Base-by-base conservation (phyloP, 2,113 vertebrate species). In the Aptenodytes forsteri region DNA sequence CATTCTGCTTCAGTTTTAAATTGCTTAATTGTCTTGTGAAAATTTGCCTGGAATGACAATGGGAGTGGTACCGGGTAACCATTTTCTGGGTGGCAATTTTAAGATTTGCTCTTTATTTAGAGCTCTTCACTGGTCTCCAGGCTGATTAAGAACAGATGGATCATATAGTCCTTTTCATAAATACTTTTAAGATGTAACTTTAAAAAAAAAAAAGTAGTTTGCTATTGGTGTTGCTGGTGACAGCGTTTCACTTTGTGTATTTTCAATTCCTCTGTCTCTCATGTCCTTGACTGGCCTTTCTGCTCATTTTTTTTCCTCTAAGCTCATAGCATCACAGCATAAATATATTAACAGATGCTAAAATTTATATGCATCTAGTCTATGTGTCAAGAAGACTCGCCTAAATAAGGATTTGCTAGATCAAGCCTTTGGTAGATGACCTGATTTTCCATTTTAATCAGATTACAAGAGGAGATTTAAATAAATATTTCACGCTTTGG, bases 341-440 rank as follows among this genome's bases (percentile, higher is more conserved):
- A 91, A 95, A 97, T 95, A 87, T 94, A 93, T 94, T 90, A 96
- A 79, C 30, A 95, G 90, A 79, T 77, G 44, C 75, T 96, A 91
- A 97, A 97, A 97, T 97, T 95, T 90, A 73, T 91, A 97, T 95
- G 77, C 61, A 56, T 76, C 73, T 90, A 76, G 65, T 56, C 78
- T 90, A 0, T 47, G 52, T 69, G 40, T 87, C 84, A 73, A n/a
- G 78, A 76, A 65, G 50, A 65, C 32, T 89, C 59, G 27, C 64
- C 46, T 82, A 90, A 54, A 71, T 95, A 83, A 85, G 75, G 91
- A 87, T 96, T 93, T 93, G 56, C 84, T 91, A 69, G 66, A 69
- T 97, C n/a, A 72, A 91, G 54, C 12, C 36, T 90, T 89, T 87
- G 49, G 44, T 91, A 90, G 61, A 47, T 85, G 87, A 76, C 73